Base-by-base conservation (phyloP, 2,888 invertebrate species). In the Scaptomyza tumidula region DNA sequence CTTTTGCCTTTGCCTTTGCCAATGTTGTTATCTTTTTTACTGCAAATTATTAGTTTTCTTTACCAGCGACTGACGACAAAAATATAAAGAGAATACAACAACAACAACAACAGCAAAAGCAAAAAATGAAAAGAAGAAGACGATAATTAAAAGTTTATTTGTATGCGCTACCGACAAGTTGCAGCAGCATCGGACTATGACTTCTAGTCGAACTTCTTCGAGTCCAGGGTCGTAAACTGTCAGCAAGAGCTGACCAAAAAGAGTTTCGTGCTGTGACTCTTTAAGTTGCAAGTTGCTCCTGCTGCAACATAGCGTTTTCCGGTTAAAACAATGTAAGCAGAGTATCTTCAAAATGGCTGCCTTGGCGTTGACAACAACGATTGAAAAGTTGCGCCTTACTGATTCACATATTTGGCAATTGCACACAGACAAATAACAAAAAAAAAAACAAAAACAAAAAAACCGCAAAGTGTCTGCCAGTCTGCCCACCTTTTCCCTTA, bases 11-110 rank as follows among this genome's bases (percentile, higher is more conserved):
- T 1, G 48, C 75, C 76, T 82, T 57, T 77, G 79, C 77, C 84
- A 77, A 81, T 79, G 84, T 84, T 85, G 87, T 85, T 87, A 87
- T 87, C 80, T 87, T 80, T 80, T 87, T 85, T 85, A 87, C 83
- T 80, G 80, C 85, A 87, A 85, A 85, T 85, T 85, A 85, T 87
- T 85, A 83, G 86, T 85, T 80, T 80, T 87, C 83, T 83, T 83
- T 41, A 77, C 78, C 77, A n/a, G n/a, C n/a, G n/a, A 71, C 84
- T 75, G 86, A 84, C 71, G 80, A 85, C 80, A 78, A 61, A 69
- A 63, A 24, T 4, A 24, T 24, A 24, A 24, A 24, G 24, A 24
- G 45, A 37, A 19, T 10, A 31, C 58, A 14, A 58, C 68, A 52
- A 50, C 48, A 63, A 57, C 65, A 55, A 64, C 64, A 68, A 64